These are phyloP conservation scores for Bombycilla garrulus DNA, from an alignment of 2,113 vertebrate species.

Conservation along the genomic window DNA sequence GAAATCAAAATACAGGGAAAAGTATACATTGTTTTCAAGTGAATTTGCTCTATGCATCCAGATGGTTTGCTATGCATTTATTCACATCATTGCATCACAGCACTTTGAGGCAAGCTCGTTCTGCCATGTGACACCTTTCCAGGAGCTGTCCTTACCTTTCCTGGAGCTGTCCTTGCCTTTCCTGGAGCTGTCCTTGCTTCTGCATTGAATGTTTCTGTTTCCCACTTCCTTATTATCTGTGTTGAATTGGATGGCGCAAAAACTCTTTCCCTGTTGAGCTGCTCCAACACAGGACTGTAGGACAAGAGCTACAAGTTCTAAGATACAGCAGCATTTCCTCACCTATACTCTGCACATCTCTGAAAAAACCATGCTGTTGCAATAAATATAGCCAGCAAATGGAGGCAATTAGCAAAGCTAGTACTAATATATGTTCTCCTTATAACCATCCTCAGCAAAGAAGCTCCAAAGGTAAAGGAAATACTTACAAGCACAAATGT, in stretches of 20 bases:
- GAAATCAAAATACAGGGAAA: background rate
- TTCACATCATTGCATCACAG: background rate
- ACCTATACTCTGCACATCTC: background rate
- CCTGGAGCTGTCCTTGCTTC: background rate
- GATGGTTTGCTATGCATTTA: background rate
- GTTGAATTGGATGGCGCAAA: background rate
- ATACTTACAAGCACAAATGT: background rate
- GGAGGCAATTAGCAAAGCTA: background rate
- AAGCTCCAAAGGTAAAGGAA: background rate
- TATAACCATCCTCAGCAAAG: background rate
- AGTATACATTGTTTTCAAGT: background rate
- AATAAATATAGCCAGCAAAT: background rate
- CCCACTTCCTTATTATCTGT: background rate
- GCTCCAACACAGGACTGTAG: background rate
- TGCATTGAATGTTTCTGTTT: background rate
- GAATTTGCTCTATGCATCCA: accelerated
- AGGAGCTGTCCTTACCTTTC: background rate
- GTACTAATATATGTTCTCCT: background rate
- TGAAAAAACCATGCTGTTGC: background rate
- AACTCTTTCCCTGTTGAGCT: background rate
- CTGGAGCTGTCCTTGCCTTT: background rate
- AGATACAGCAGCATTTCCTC: background rate
- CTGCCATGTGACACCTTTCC: background rate
- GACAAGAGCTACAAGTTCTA: background rate
- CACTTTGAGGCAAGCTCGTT: background rate